Conservation (phyloP, 2,888 invertebrate species). For the Trichopoda pennipes region DNA sequence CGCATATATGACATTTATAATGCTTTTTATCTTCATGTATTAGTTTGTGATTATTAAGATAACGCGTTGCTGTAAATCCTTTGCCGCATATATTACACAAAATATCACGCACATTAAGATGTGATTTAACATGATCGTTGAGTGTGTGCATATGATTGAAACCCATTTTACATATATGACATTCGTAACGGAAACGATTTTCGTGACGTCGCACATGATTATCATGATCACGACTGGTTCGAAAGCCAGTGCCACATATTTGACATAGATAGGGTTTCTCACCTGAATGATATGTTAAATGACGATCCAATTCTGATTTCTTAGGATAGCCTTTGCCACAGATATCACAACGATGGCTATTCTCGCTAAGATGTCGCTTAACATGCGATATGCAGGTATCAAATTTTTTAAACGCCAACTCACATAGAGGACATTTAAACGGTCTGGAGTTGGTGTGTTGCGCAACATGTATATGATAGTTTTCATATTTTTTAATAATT, state of each 20-base stretch:
- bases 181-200: conserved; percentile 57
- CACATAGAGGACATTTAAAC: conserved; percentile 62
- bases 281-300: conserved; percentile 71
- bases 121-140: conserved; percentile 73
- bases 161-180: conserved; percentile 58
- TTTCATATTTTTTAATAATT: conserved; percentile 58
- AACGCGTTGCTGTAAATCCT: conserved; percentile 70
- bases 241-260: conserved; percentile 72
- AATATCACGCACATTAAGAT: conserved; percentile 74
- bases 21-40: conserved; percentile 73
- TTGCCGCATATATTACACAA: conserved; percentile 74
- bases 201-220: conserved; percentile 61
- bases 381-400: conserved; percentile 58
- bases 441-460: conserved; percentile 57
- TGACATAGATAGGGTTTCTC: conserved; percentile 69
- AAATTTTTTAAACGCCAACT: conserved; percentile 49
- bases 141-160: conserved; percentile 53
- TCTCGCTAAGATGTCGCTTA: conserved; percentile 56
- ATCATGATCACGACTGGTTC: conserved; percentile 65
- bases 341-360: conserved; percentile 59
- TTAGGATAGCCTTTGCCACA: conserved; percentile 61
- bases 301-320: conserved; percentile 48
- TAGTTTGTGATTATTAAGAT: conserved; percentile 73
- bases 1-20: conserved; percentile 75
- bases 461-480: conserved; percentile 60